Evolutionary conservation across 2,797 vertebrate genomes (phyloP), one percentile per base, ranked within the genome.

Genomic region (Vespertilio murinus): DNA sequence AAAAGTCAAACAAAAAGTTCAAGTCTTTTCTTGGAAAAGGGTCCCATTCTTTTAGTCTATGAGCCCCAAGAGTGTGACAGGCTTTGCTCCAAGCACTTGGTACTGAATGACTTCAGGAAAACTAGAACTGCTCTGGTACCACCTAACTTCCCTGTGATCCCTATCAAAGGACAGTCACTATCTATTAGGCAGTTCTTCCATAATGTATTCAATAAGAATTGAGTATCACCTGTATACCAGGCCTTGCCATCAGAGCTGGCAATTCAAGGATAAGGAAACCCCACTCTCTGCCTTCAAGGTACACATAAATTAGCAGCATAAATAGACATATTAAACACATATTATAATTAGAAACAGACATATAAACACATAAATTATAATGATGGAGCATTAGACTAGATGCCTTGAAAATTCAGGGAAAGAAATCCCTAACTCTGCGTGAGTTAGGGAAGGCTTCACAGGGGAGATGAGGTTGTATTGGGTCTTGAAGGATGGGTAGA

Each of bases 171-270:
- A 65, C 8, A 92, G 61, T 81, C 25, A 54, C 22, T 52, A 14
- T 83, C n/a, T 56, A 52, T 8, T 69, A 84, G 81, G 22, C n/a
- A 42, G 35, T 83, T 16, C 75, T 61, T 74, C 14, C 33, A 67
- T 81, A 64, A 85, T 71, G 83, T 80, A 61, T 54, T 94, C 52
- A 86, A 42, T 25, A 92, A 88, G 33, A 28, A 89, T 74, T 11
- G 18, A 65, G 35, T 1, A 23, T 79, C 33, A 47, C 40, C 38
- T 79, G 10, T 40, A 33, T 81, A 52, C 25, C 65, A 86, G 78
- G 14, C 8, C 52, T 73, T 38, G 16, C 42, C 23, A 20, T 65
- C 56, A 6, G 28, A 94, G 8, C 38, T 92, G 52, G 64, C 52
- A 11, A 83, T 71, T 80, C 23, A 87, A 83, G 30, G 23, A 40